A percentile compares a stretch with the other conserved stretches of the same genome.
Evolutionary conservation across 2,113 vertebrate species (phyloP).

Genomic region (Lophotis ruficrista): DNA sequence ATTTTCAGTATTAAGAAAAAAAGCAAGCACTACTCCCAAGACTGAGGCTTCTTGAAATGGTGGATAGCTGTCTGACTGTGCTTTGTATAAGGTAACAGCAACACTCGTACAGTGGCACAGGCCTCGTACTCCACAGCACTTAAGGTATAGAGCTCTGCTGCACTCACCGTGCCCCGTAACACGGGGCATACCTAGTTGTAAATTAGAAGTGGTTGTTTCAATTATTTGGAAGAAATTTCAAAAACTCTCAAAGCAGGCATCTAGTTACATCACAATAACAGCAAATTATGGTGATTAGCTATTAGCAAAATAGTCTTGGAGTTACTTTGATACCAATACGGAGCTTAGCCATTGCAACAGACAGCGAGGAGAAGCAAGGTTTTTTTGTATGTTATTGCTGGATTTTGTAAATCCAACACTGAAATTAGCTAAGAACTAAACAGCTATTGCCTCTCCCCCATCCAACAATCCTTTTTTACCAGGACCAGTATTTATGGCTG

Average conservation of each 20-base stretch:
- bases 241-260: background rate
- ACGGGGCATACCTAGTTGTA: background rate
- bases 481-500: background rate
- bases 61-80: background rate
- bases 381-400: background rate
- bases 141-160: background rate
- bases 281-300: background rate
- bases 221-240: background rate
- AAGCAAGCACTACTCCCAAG: background rate
- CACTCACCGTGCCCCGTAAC: background rate
- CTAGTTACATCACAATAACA: accelerated
- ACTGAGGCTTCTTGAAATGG: background rate
- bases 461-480: background rate
- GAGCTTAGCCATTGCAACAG: background rate
- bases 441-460: background rate
- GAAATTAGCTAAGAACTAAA: background rate
- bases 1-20: background rate
- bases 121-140: too few relatives aligned
- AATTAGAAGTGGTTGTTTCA: accelerated
- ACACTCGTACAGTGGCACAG: background rate
- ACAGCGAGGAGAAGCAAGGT: background rate
- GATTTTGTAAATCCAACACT: background rate
- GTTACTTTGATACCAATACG: background rate
- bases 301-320: background rate
- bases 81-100: background rate